phyloP scores from a whole-genome alignment of 2,797 vertebrate genomes.

The Phoxinus dragarum region DNA sequence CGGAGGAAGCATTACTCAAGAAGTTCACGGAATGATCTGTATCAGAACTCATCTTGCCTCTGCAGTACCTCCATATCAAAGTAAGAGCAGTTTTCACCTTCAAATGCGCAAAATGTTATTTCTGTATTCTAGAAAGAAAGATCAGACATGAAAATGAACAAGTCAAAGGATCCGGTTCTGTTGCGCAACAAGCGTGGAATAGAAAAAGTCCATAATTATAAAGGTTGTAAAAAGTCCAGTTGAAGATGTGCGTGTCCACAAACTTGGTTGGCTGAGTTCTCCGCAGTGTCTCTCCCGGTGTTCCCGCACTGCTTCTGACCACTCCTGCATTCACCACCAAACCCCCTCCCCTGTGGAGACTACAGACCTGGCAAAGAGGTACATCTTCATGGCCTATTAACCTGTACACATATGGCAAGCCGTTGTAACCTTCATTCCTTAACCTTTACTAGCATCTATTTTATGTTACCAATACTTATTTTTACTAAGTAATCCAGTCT shows the following conservation, averaged over 20 bases:
- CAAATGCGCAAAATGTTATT: not conserved
- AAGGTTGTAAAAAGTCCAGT: not conserved
- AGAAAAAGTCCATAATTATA: slow-evolving; percentile 1
- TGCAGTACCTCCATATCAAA: slow-evolving; percentile 88
- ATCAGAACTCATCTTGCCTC: slow-evolving; percentile 88
- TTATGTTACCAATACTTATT: not conserved
- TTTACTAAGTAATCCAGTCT: not conserved
- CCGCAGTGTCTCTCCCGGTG: slow-evolving; percentile 56
- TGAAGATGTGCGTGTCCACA: not conserved
- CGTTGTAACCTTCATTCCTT: not conserved
- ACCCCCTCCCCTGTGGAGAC: slow-evolving; percentile 30
- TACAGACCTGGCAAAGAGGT: not conserved
- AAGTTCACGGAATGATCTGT: slow-evolving; percentile 82
- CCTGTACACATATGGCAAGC: not conserved
- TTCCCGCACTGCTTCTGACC: slow-evolving; percentile 52
- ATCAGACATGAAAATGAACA: not conserved
- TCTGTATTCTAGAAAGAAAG: not conserved
- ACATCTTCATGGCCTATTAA: slow-evolving; percentile 5
- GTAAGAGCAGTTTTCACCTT: not conserved
- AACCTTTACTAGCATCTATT: not conserved
- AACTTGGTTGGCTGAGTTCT: slow-evolving; percentile 45
- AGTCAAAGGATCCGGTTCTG: not conserved
- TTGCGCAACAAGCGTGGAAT: slow-evolving; percentile 1
- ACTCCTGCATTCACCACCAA: slow-evolving; percentile 51
- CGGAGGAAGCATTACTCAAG: slow-evolving; percentile 82